phyloP scores from a whole-genome alignment of 2,888 invertebrate species.

The Abrostola triplasia region DNA sequence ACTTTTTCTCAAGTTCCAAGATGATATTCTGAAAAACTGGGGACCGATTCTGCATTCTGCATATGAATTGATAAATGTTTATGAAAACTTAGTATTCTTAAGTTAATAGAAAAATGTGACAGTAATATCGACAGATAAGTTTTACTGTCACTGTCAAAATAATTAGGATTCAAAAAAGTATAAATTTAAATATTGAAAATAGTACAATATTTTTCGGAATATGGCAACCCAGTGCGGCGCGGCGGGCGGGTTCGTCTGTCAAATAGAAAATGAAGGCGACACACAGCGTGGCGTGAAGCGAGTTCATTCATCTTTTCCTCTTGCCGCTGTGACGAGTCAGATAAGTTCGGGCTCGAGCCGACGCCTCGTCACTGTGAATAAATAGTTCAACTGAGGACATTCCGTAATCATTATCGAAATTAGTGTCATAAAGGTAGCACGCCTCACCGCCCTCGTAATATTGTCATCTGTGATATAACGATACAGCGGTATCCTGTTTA shows the following conservation, averaged over 20 bases:
- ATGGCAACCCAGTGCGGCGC: constrained; percentile 34
- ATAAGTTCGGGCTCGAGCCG: constrained; percentile 69
- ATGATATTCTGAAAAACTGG: too few species aligned
- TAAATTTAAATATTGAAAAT: neutral
- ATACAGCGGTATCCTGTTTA: constrained; percentile 73
- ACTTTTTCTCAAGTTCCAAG: too few species aligned
- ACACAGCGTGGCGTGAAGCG: constrained; percentile 69
- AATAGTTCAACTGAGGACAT: constrained; percentile 76
- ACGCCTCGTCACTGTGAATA: constrained; percentile 79
- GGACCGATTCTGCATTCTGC: too few species aligned
- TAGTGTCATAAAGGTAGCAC: constrained; percentile 72
- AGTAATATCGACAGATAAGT: too few species aligned
- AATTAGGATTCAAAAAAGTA: neutral
- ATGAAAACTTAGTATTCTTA: too few species aligned
- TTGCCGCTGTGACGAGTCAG: constrained; percentile 69
- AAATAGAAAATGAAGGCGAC: constrained; percentile 65
- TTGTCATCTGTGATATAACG: constrained; percentile 85
- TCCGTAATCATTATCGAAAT: constrained; percentile 75
- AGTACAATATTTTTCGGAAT: constrained; percentile 1
- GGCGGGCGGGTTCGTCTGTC: constrained; percentile 52
- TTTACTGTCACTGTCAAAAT: too few species aligned
- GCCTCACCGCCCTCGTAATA: constrained; percentile 72
- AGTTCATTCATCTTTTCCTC: constrained; percentile 76
- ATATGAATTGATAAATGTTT: too few species aligned
- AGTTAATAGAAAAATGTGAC: too few species aligned